A percentile compares a stretch with the other conserved stretches of the same genome.
Conservation (phyloP, 2,888 invertebrate species). For the Unio delphinus region DNA sequence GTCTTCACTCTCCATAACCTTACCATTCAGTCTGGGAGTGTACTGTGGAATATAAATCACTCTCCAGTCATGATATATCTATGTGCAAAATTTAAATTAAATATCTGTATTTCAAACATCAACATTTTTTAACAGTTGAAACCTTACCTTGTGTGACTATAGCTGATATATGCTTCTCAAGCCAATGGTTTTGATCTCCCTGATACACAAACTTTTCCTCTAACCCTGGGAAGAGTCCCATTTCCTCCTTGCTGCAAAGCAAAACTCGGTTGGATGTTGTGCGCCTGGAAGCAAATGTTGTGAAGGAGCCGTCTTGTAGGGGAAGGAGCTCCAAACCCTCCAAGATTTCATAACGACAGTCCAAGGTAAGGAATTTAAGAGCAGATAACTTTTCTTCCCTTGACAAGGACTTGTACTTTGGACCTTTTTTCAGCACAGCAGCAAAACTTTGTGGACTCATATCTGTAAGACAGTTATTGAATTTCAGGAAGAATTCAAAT, state of each 20-base stretch:
- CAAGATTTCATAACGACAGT: conserved; percentile 1
- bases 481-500: neutral
- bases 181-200: neutral
- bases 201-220: conserved; percentile 12
- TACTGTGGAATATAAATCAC: no score
- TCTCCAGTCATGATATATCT: no score
- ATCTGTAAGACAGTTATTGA: neutral
- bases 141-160: conserved; percentile 6
- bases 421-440: neutral
- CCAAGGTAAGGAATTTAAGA: conserved; percentile 9
- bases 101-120: no score
- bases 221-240: conserved; percentile 23
- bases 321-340: conserved; percentile 19
- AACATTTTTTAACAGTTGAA: no score
- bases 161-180: neutral
- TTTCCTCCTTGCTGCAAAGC: conserved; percentile 11
- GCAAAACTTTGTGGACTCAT: neutral
- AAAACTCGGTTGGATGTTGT: neutral
- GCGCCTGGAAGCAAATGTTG: conserved; percentile 1
- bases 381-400: conserved; percentile 5
- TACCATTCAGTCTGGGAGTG: no score
- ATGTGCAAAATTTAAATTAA: no score
- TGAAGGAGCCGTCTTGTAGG: conserved; percentile 14
- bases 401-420: neutral
- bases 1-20: no score